A percentile compares a stretch with the other conserved stretches of the same genome.
Conservation (phyloP, 2,113 vertebrate species). For the Pyrgilauda ruficollis region DNA sequence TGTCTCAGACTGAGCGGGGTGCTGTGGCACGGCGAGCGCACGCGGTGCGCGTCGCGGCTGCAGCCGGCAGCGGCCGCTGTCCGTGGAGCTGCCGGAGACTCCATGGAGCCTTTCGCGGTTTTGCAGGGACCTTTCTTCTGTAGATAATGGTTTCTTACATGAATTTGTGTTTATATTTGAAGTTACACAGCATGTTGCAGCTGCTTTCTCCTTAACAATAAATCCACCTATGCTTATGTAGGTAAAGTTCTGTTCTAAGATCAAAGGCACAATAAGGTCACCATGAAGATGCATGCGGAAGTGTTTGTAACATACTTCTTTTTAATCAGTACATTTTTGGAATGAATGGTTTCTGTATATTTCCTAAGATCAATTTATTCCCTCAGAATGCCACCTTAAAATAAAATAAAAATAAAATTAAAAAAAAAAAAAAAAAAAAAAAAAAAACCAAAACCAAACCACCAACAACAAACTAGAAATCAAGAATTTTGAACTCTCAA, state of each 20-base stretch:
- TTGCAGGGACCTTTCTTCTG: not conserved
- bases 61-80: not conserved
- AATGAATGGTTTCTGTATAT: not conserved
- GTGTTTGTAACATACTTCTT: not conserved
- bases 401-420: not conserved
- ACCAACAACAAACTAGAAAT: not conserved
- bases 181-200: not conserved
- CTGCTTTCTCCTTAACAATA: not conserved
- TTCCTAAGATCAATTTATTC: not conserved
- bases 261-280: not conserved
- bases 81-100: slow-evolving; percentile 46
- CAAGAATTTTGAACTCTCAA: not conserved
- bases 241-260: not conserved
- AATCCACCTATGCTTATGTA: not conserved
- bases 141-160: not conserved
- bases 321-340: not conserved
- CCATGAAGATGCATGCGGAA: not conserved
- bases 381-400: not conserved
- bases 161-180: not conserved
- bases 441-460: too few relatives aligned
- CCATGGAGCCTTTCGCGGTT: not conserved
- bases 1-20: too few relatives aligned
- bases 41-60: fast-evolving
- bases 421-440: too few relatives aligned
- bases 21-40: fast-evolving